Conservation (phyloP, 2,797 vertebrate genomes). For the Characodon lateralis region DNA sequence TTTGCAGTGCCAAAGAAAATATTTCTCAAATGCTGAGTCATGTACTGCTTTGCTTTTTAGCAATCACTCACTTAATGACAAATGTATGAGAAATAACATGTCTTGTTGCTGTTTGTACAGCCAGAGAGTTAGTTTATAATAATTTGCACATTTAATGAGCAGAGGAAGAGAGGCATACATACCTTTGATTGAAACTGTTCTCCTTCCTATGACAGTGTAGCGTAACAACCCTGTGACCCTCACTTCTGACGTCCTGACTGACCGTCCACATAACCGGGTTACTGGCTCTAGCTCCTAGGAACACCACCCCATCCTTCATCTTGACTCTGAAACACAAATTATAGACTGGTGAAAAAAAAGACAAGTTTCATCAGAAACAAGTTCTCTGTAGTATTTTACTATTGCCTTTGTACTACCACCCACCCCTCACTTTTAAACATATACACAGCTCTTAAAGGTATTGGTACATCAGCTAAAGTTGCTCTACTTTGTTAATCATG, state of each 20-base stretch:
- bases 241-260: slow-evolving; percentile 88
- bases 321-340: slow-evolving; percentile 84
- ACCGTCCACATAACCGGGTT: slow-evolving; percentile 89
- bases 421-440: neutral
- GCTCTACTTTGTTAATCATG: neutral
- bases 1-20: slow-evolving; percentile 19
- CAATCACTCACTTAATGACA: slow-evolving; percentile 48
- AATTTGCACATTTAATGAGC: slow-evolving; percentile 15
- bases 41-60: slow-evolving; percentile 22
- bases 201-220: slow-evolving; percentile 89
- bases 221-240: slow-evolving; percentile 86
- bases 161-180: slow-evolving; percentile 18
- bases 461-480: neutral
- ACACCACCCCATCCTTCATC: slow-evolving; percentile 91
- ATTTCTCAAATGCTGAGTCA: slow-evolving; percentile 47
- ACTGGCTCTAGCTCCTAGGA: slow-evolving; percentile 84
- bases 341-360: neutral
- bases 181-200: slow-evolving; percentile 86
- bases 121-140: slow-evolving; percentile 41
- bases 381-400: neutral
- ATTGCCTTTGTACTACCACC: neutral
- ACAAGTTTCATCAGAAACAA: neutral
- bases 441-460: neutral
- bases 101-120: slow-evolving; percentile 35
- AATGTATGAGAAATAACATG: slow-evolving; percentile 44